Evolutionary conservation across 2,888 invertebrate genomes (phyloP).

Genomic region (Boloria euphrosyne): DNA sequence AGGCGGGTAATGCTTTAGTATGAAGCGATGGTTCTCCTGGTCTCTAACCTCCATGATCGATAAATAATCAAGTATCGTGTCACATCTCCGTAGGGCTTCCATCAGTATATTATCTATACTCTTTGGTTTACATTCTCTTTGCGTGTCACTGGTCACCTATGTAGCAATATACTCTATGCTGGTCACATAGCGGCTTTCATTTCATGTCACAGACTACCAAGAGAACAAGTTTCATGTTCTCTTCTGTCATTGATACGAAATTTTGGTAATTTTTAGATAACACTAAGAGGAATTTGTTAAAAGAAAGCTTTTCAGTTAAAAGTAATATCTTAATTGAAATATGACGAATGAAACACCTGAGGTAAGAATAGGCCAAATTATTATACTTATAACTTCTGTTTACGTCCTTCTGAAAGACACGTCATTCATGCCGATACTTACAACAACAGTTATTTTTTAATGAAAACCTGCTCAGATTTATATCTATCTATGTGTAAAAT

Average conservation of each 20-base stretch:
- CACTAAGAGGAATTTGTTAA: not conserved
- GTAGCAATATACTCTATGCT: too few relatives aligned
- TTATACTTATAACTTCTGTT: not conserved
- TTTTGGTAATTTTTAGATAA: not conserved
- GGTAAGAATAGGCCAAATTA: conserved; percentile 51
- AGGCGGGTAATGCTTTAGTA: too few relatives aligned
- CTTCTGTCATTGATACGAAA: conserved; percentile 2
- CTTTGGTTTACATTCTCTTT: too few relatives aligned
- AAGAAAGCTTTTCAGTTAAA: not conserved
- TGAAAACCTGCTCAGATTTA: not conserved
- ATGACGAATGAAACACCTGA: conserved; percentile 66
- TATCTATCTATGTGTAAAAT: too few relatives aligned
- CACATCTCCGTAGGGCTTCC: too few relatives aligned
- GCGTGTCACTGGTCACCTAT: too few relatives aligned
- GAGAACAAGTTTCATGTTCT: not conserved
- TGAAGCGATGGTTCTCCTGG: too few relatives aligned
- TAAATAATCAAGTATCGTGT: too few relatives aligned
- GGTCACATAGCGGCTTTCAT: conserved; percentile 4
- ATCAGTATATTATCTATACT: too few relatives aligned
- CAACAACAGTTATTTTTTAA: not conserved
- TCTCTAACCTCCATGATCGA: too few relatives aligned
- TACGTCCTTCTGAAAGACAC: conserved; percentile 47
- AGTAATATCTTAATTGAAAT: conserved; percentile 1
- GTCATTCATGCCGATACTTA: conserved; percentile 45
- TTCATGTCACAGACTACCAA: too few relatives aligned